Evolutionary conservation across 2,888 invertebrate genomes (phyloP).

Genomic region (Stratiomys singularior): DNA sequence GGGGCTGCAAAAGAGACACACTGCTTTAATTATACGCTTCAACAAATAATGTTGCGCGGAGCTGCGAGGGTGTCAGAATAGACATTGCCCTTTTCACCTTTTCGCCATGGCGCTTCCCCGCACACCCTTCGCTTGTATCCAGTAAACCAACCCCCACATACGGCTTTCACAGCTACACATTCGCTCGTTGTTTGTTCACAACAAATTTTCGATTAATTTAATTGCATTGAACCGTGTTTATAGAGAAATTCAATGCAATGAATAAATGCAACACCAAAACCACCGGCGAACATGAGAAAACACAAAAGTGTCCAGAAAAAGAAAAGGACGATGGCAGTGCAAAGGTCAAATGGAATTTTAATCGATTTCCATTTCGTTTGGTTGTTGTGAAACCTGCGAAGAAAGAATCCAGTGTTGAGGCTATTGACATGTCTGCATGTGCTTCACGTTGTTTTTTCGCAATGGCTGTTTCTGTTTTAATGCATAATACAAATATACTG

Average conservation of each 20-base stretch:
- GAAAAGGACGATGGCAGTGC: slow-evolving; percentile 5
- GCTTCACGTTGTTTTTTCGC: neutral
- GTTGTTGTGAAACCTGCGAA: neutral
- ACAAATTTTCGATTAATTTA: slow-evolving; percentile 46
- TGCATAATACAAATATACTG: neutral
- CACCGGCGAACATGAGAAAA: slow-evolving; percentile 9
- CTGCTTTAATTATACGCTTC: slow-evolving; percentile 30
- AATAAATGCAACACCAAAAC: slow-evolving; percentile 37
- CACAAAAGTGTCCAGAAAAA: neutral
- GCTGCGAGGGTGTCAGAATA: neutral
- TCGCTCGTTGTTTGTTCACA: slow-evolving; percentile 11
- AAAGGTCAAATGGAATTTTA: slow-evolving; percentile 39
- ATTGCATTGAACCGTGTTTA: slow-evolving; percentile 28
- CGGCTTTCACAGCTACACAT: neutral
- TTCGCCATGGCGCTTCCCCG: neutral
- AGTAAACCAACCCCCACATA: neutral
- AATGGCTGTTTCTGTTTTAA: neutral
- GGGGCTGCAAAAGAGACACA: slow-evolving; percentile 24
- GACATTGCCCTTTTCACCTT: neutral
- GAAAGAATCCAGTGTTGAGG: neutral
- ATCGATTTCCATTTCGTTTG: slow-evolving; percentile 23
- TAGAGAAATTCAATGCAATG: slow-evolving; percentile 14
- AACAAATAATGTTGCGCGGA: neutral
- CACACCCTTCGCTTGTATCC: neutral
- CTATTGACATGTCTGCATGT: slow-evolving; percentile 35